Base-by-base conservation (phyloP, 2,888 invertebrate genomes). In the Andrena fulva region DNA sequence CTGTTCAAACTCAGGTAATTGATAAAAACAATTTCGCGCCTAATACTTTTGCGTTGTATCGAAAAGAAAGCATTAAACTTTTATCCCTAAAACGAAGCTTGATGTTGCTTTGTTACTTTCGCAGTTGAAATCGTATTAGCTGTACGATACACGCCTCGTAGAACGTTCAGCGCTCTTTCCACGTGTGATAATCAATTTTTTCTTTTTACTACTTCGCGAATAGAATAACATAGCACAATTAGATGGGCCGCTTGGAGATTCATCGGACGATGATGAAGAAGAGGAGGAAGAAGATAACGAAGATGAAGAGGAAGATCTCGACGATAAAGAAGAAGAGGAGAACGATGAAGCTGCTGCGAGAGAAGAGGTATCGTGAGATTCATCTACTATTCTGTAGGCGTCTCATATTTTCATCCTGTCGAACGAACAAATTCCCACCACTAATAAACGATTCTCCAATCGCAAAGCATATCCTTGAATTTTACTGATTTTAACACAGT, bases 251-350 rank as follows among this genome's bases (percentile, higher is more conserved):
- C 86, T 90, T 56, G 94, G 96, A 63, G 96, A 97, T 90, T 96
- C 96, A 0, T 96, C 96, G 0, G 97, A 97, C 86, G 97, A 97
- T 88, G 97, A 97, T 68, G 96, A 96, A 63, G 97, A 97, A 31
- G 97, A 97, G 80, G 97, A 97, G 87, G 97, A 95, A 86, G 94
- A 95, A 64, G 93, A 94, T 78, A 94, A 94, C 64, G 94, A 94
- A 69, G 94, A 94, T 56, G 95, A 95, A 52, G 95, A 95, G 79
- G 95, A 95, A 82, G 95, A 95, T 87, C 89, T 91, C 33, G 94
- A 94, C 83, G 94, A 94, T 68, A 94, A 94, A 85, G 94, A 94
- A 73, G 94, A 94, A 82, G 94, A 95, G 77, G 94, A 94, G 88
- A 94, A 94, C 72, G 94, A 94, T 64, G 93, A 93, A 78, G 88